These are phyloP conservation scores for Heteromyza rotundicornis DNA, from an alignment of 2,888 invertebrate species.

Conservation along the genomic window DNA sequence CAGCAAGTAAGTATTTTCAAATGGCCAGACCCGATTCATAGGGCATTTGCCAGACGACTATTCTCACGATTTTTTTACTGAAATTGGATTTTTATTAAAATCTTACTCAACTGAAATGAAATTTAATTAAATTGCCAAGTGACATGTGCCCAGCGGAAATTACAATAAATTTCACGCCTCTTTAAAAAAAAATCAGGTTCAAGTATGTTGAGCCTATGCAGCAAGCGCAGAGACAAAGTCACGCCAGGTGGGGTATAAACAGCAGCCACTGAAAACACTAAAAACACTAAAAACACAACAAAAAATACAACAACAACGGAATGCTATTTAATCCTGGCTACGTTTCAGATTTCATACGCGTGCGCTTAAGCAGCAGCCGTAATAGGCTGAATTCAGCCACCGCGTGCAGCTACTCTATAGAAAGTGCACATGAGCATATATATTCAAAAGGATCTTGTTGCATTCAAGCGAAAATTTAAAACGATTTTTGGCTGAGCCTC, in stretches of 20 bases:
- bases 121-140: too few relatives aligned
- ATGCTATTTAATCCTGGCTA: neutral
- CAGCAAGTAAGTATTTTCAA: too few relatives aligned
- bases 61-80: too few relatives aligned
- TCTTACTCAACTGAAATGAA: too few relatives aligned
- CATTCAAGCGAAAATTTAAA: constrained; percentile 1
- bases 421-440: neutral
- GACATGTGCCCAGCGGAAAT: neutral
- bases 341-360: neutral
- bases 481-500: neutral
- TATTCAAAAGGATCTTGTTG: neutral
- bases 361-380: neutral
- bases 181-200: neutral
- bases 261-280: neutral
- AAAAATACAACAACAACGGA: neutral
- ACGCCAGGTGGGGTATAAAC: constrained; percentile 2
- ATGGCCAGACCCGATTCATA: too few relatives aligned
- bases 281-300: neutral
- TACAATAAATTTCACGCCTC: neutral
- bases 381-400: neutral
- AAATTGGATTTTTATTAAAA: too few relatives aligned
- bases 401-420: neutral
- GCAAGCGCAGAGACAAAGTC: neutral
- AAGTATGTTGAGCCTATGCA: neutral
- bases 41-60: too few relatives aligned